Evolutionary conservation across 2,113 vertebrate genomes (phyloP).

Genomic region (Xenus cinereus): DNA sequence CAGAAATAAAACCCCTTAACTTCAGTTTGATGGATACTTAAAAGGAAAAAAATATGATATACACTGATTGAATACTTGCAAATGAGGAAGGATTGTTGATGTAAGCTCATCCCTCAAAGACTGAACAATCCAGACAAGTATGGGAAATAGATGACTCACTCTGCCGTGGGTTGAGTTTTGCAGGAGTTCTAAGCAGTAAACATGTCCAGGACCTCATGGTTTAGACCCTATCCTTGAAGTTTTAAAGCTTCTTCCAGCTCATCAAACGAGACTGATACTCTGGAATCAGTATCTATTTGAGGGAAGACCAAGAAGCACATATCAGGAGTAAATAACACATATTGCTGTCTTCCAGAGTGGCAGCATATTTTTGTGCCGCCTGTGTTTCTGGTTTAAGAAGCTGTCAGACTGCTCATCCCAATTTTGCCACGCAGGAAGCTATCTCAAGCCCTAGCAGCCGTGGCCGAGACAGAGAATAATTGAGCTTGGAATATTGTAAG

Average conservation of each 20-base stretch:
- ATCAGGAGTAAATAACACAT: not conserved
- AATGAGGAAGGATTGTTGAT: not conserved
- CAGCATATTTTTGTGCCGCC: not conserved
- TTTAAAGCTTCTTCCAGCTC: not conserved
- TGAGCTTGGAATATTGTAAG: not conserved
- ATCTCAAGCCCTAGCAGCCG: not conserved
- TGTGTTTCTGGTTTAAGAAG: not conserved
- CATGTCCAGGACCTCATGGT: not conserved
- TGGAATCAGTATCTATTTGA: not conserved
- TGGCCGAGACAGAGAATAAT: accelerated
- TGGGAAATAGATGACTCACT: not conserved
- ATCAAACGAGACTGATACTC: not conserved
- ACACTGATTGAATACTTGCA: not conserved
- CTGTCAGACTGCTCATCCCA: not conserved
- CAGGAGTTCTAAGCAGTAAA: not conserved
- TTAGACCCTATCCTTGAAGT: not conserved
- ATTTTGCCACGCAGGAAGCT: not conserved
- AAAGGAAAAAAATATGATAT: not conserved
- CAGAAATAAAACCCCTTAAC: not conserved
- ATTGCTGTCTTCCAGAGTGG: not conserved
- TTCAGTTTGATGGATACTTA: not conserved
- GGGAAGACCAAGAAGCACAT: not conserved
- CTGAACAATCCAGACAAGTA: not conserved
- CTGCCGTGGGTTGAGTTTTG: not conserved
- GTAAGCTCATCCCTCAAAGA: not conserved